phyloP scores from a whole-genome alignment of 2,797 vertebrate genomes.

The Pelochelys cantorii region DNA sequence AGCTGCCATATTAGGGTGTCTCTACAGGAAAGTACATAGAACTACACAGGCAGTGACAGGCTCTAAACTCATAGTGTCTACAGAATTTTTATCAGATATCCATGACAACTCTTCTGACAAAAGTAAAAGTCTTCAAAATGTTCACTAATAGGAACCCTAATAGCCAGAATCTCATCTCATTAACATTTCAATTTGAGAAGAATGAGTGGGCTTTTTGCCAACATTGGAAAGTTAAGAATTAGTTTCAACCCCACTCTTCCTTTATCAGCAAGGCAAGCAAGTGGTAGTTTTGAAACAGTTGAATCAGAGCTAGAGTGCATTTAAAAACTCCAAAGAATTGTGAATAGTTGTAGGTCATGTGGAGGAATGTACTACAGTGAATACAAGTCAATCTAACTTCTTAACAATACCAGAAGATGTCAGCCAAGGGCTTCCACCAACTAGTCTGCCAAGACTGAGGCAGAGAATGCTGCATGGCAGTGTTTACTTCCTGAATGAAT shows the following conservation, averaged over 20 bases:
- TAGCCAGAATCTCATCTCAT: not conserved
- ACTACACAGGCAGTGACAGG: not conserved
- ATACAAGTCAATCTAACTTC: not conserved
- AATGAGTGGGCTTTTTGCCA: not conserved
- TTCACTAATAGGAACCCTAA: not conserved
- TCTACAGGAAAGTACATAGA: not conserved
- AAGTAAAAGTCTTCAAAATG: conserved; percentile 2
- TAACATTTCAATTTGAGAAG: not conserved
- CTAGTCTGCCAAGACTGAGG: not conserved
- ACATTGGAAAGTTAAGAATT: not conserved
- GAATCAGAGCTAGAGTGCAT: not conserved
- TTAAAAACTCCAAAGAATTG: not conserved
- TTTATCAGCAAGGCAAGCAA: not conserved
- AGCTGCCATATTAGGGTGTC: not conserved
- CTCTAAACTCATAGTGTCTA: not conserved
- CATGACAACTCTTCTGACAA: not conserved
- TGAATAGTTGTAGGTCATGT: not conserved
- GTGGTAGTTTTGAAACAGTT: not conserved
- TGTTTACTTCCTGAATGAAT: not conserved
- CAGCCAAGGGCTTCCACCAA: conserved; percentile 33
- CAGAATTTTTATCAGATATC: not conserved
- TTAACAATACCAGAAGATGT: conserved; percentile 33
- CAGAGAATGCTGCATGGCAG: not conserved
- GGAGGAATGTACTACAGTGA: not conserved
- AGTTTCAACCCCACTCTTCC: not conserved